Evolutionary conservation across 2,113 vertebrate species (phyloP).

Genomic region (Heloderma charlesbogerti): DNA sequence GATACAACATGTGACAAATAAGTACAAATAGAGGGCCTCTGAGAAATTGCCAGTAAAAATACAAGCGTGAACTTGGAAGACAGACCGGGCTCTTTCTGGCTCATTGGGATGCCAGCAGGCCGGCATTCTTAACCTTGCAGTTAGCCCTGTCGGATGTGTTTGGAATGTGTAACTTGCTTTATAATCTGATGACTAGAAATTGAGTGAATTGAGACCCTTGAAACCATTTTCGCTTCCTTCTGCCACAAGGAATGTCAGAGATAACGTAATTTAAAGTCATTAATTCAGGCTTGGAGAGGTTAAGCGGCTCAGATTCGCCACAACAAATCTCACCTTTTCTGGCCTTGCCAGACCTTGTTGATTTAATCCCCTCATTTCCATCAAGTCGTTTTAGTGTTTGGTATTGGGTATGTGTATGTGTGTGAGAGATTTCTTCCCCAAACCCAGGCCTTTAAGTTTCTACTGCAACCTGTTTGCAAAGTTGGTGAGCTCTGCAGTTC

Average conservation of each 20-base stretch:
- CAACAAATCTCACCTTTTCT: slow-evolving; percentile 37
- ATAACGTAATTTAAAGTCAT: slow-evolving; percentile 44
- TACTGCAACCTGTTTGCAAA: not conserved
- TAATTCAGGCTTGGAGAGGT: slow-evolving; percentile 43
- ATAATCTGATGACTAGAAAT: slow-evolving; percentile 24
- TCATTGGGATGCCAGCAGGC: not conserved
- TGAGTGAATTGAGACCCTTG: not conserved
- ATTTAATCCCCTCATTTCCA: slow-evolving; percentile 13
- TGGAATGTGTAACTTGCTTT: slow-evolving; percentile 29
- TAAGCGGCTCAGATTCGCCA: slow-evolving; percentile 34
- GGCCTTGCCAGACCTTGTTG: not conserved
- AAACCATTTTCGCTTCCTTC: slow-evolving; percentile 11
- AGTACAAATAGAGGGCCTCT: not conserved
- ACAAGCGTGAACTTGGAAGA: not conserved
- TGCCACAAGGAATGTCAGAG: slow-evolving; percentile 22
- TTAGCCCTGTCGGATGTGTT: slow-evolving; percentile 24
- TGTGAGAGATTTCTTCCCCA: not conserved
- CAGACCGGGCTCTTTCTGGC: not conserved
- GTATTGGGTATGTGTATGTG: not conserved
- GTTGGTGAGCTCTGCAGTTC: not conserved
- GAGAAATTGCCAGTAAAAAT: not conserved
- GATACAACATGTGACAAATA: no score
- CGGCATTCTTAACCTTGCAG: slow-evolving; percentile 20
- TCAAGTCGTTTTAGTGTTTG: not conserved
- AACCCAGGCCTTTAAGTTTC: not conserved